Conservation (phyloP, 2,113 vertebrate genomes). For the Dendropsophus ebraccatus region DNA sequence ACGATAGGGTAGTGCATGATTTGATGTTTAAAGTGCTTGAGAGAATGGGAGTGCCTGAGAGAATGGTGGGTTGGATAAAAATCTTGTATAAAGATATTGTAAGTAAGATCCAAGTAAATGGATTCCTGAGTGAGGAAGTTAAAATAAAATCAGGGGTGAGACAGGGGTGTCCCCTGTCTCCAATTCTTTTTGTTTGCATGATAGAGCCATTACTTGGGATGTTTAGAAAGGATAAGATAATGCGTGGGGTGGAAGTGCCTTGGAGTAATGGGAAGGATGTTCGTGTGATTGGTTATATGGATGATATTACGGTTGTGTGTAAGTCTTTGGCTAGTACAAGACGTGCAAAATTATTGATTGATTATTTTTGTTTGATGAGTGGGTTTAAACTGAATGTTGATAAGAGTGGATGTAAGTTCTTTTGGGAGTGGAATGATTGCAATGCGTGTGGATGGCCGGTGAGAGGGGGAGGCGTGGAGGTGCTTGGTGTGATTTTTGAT, state of each 20-base stretch:
- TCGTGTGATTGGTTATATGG: neutral
- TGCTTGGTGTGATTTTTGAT: too few species aligned
- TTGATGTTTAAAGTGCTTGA: neutral
- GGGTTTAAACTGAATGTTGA: too few species aligned
- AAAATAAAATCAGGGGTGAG: neutral
- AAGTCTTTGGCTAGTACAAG: neutral
- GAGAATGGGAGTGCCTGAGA: neutral
- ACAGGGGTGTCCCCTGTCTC: slow-evolving; percentile 22
- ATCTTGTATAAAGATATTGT: neutral
- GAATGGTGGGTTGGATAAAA: neutral
- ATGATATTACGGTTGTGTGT: neutral
- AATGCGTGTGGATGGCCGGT: too few species aligned
- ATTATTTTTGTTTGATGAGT: too few species aligned
- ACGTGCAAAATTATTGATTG: too few species aligned
- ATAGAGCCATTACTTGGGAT: neutral
- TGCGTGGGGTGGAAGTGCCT: neutral
- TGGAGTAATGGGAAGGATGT: neutral
- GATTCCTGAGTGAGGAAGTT: neutral
- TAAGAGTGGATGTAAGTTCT: too few species aligned
- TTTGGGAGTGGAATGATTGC: too few species aligned
- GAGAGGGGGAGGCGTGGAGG: too few species aligned
- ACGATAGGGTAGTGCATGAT: neutral
- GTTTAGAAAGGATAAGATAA: neutral
- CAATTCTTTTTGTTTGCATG: neutral
- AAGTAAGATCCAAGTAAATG: neutral